Base-by-base conservation (phyloP, 2,113 vertebrate species). In the Corvus hawaiiensis region DNA sequence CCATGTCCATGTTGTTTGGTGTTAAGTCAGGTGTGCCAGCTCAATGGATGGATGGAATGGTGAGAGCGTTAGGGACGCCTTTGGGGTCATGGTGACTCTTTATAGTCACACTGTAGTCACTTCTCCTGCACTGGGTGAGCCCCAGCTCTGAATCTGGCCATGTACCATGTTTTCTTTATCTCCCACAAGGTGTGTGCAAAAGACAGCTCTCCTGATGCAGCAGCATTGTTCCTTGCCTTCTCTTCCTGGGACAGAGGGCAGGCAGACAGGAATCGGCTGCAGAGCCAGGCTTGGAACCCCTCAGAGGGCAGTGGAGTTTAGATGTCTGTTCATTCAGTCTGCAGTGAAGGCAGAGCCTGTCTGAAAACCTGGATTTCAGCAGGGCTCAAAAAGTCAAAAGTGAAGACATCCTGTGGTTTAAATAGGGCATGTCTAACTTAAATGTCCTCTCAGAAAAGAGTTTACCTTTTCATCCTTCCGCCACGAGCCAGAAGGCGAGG, bases 1-100 rank as follows among this genome's bases (percentile, higher is more conserved):
- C 27, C 27, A 37, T 0, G 1, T 13, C 41, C 12, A 0, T 27
- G 46, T 9, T 32, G 17, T 35, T 79, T n/a, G 22, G 11, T 37
- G 26, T 12, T 6, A 55, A 48, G 71, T 30, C 63, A 21, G 22
- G 12, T 73, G 54, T 49, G 41, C 28, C 66, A 61, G 58, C 27
- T 69, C n/a, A 13, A 2, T 0, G 3, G 55, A 62, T 32, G 32
- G 26, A 54, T 33, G 61, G 54, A 72, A 54, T 39, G 39, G 16
- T 54, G 55, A 74, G 43, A 86, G 46, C 55, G 69, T 8, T 26
- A 28, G 46, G 30, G n/a, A 85, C 79, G 51, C 21, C 37, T 71
- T 33, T 54, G 43, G 39, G 28, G 7, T 78, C 16, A 68, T 13
- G 16, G 52, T 21, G 33, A 56, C 30, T 64, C 66, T 41, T 83